A percentile compares a stretch with the other conserved stretches of the same genome.
phyloP scores from a whole-genome alignment of 2,113 vertebrate species.

The Oreochromis spilurus region DNA sequence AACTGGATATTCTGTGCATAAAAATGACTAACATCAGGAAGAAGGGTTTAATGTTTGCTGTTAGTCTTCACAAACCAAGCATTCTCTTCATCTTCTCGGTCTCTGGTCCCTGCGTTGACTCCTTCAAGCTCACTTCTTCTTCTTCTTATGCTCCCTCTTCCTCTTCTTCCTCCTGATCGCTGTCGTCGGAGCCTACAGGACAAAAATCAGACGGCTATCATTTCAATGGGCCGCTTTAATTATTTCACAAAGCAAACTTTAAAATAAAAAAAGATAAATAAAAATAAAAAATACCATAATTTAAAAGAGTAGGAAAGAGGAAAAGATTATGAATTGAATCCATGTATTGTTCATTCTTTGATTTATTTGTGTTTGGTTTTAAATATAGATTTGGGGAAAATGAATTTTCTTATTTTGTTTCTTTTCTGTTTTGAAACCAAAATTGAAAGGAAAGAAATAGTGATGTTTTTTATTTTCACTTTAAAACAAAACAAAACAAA shows the following conservation, averaged over 20 bases:
- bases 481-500: not conserved
- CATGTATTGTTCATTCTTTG: not conserved
- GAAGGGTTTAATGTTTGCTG: slow-evolving; percentile 27
- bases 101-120: slow-evolving; percentile 48
- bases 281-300: accelerated
- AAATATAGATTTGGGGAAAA: not conserved
- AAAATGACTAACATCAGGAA: slow-evolving; percentile 38
- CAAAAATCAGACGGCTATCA: not conserved
- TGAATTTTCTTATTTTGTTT: not conserved
- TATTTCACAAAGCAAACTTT: not conserved
- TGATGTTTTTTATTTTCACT: not conserved
- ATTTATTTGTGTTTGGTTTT: not conserved
- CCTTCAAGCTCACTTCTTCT: slow-evolving; percentile 4
- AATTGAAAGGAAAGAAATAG: not conserved
- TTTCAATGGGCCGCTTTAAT: not conserved
- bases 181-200: slow-evolving; percentile 68
- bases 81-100: slow-evolving; percentile 33
- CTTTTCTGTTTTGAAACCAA: not conserved
- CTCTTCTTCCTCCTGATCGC: slow-evolving; percentile 63
- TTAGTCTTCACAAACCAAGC: slow-evolving; percentile 34
- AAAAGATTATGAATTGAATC: not conserved
- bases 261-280: not conserved
- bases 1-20: slow-evolving; percentile 63
- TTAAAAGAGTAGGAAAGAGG: not conserved
- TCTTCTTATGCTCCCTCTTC: slow-evolving; percentile 39